Conservation (phyloP, 2,113 vertebrate genomes). For the Cnemophilus loriae region DNA sequence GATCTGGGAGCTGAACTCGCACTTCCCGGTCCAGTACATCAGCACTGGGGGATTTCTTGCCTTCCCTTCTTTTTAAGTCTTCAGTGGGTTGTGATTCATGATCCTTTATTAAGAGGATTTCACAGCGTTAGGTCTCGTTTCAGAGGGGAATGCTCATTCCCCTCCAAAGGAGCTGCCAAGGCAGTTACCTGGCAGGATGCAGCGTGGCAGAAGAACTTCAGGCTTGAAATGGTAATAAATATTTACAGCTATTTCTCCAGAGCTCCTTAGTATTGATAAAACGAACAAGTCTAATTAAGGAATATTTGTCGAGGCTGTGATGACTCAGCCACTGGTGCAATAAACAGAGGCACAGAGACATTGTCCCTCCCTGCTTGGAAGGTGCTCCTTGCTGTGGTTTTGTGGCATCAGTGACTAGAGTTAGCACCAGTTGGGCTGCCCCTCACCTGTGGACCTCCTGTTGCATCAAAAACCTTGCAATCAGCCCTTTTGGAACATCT, state of each 20-base stretch:
- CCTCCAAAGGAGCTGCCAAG: not conserved
- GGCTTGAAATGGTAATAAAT: not conserved
- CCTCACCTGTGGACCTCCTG: not conserved
- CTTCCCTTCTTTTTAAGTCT: not conserved
- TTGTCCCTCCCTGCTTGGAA: not conserved
- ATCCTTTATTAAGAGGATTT: not conserved
- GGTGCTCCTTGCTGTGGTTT: not conserved
- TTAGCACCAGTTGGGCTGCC: not conserved
- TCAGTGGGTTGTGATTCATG: not conserved
- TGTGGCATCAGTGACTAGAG: not conserved
- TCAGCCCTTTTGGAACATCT: not conserved
- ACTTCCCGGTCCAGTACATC: not conserved
- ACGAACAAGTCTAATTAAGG: not conserved
- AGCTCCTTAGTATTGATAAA: constrained; percentile 19
- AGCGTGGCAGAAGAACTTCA: not conserved
- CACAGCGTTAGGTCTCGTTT: not conserved
- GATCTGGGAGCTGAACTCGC: not conserved
- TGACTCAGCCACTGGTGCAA: not conserved
- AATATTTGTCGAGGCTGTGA: not conserved
- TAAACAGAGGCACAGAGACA: not conserved
- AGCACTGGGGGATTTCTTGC: not conserved
- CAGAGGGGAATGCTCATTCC: not conserved
- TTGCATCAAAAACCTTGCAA: not conserved
- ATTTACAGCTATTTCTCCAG: constrained; percentile 7
- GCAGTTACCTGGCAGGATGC: not conserved